Conservation (phyloP, 2,888 invertebrate species). For the Melanargia galathea region DNA sequence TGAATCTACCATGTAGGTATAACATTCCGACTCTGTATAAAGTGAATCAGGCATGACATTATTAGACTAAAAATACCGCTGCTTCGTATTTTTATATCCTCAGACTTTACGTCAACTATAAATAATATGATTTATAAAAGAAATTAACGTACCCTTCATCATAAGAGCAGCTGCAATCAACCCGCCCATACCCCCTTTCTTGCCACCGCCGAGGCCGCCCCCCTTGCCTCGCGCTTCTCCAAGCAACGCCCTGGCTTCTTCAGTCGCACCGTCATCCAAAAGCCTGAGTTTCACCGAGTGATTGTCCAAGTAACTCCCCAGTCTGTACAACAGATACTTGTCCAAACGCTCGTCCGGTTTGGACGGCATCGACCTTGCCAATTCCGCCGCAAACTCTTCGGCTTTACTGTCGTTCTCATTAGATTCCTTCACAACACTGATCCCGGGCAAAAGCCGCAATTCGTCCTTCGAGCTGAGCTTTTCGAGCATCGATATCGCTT, state of each 20-base stretch:
- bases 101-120: no score
- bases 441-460: constrained; percentile 66
- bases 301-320: constrained; percentile 87
- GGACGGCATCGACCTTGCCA: constrained; percentile 88
- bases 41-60: no score
- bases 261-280: constrained; percentile 83
- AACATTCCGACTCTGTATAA: no score
- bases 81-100: no score
- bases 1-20: no score
- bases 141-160: constrained; percentile 78
- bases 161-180: constrained; percentile 80
- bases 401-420: constrained; percentile 81
- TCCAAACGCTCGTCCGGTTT: constrained; percentile 89
- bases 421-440: constrained; percentile 85
- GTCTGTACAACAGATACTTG: constrained; percentile 87
- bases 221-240: constrained; percentile 80
- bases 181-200: constrained; percentile 78
- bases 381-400: constrained; percentile 87
- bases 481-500: constrained; percentile 71
- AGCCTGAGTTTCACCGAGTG: constrained; percentile 88
- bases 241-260: constrained; percentile 81
- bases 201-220: constrained; percentile 69
- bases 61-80: no score
- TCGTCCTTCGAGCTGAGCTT: constrained; percentile 71
- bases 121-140: neutral